phyloP scores from a whole-genome alignment of 2,113 vertebrate species.

The Eidolon helvum region DNA sequence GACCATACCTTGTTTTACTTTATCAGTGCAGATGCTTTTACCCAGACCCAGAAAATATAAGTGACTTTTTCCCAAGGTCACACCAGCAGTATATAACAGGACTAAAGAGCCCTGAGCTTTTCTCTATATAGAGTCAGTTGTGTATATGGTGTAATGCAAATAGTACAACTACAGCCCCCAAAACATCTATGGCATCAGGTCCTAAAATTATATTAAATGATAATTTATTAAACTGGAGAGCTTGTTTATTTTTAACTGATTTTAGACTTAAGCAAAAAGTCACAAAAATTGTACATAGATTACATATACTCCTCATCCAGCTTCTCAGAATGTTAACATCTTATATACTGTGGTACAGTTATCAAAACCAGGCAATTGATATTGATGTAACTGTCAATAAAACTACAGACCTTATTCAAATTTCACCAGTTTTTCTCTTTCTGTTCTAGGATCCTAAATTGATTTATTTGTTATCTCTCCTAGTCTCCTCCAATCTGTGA shows the following conservation, averaged over 20 bases:
- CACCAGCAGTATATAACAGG: not conserved
- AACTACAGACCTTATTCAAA: not conserved
- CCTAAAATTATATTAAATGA: not conserved
- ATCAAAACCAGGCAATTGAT: not conserved
- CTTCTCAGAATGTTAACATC: not conserved
- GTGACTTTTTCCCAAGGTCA: not conserved
- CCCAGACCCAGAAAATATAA: not conserved
- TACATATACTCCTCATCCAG: not conserved
- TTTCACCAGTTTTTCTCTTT: not conserved
- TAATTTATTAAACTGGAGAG: not conserved
- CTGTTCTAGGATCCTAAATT: not conserved
- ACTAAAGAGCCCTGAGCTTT: not conserved
- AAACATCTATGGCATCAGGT: not conserved
- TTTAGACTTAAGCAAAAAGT: not conserved
- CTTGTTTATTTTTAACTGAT: constrained; percentile 27
- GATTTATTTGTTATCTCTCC: not conserved
- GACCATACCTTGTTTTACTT: not conserved
- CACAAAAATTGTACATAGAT: not conserved
- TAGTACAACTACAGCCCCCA: not conserved
- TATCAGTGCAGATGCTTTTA: not conserved
- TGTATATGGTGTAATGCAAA: not conserved
- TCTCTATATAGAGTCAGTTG: not conserved
- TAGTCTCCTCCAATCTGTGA: not conserved
- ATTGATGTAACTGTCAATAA: not conserved
- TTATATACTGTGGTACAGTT: not conserved